Evolutionary conservation across 2,113 vertebrate species (phyloP).

Genomic region (Pimephales promelas): DNA sequence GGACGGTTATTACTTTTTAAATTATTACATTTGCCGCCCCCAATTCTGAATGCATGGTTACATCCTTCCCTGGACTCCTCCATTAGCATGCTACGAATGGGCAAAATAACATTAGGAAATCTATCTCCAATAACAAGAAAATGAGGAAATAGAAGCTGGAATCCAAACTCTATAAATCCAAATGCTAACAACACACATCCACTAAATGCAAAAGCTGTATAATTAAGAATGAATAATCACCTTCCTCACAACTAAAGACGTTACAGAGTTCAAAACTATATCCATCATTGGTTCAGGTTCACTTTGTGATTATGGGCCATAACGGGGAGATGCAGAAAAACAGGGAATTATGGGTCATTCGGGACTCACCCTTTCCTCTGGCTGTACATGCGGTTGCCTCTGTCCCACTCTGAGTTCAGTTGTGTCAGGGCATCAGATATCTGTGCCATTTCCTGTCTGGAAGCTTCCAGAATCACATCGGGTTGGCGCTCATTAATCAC

Average conservation of each 20-base stretch:
- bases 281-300: not conserved
- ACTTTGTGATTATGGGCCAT: not conserved
- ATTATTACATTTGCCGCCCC: not conserved
- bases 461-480: constrained; percentile 84
- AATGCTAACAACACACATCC: not conserved
- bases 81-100: constrained; percentile 10
- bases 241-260: not conserved
- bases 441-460: constrained; percentile 83
- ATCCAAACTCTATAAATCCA: not conserved
- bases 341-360: not conserved
- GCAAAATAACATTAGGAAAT: constrained; percentile 1
- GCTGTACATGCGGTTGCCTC: constrained; percentile 88
- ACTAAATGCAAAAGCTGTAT: not conserved
- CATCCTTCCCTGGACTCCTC: not conserved
- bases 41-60: not conserved
- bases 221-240: not conserved
- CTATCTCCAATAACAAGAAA: not conserved
- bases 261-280: not conserved
- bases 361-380: constrained; percentile 85
- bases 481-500: constrained; percentile 88
- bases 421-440: constrained; percentile 86
- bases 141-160: not conserved
- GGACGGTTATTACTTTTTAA: not conserved
- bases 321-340: not conserved
- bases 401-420: constrained; percentile 91